Base-by-base conservation (phyloP, 2,888 invertebrate genomes). In the Coelinius sp. region DNA sequence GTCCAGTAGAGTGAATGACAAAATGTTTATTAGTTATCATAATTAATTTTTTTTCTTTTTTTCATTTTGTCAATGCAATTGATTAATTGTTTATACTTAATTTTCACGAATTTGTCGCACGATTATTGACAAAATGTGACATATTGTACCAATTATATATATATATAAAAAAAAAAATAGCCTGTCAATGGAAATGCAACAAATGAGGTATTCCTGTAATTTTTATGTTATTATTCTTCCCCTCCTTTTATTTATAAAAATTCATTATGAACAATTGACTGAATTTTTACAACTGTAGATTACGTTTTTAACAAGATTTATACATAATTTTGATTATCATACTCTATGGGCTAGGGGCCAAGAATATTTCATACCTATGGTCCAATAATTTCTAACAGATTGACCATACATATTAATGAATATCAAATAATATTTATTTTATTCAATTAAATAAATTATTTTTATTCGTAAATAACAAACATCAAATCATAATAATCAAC, bases 1-100 rank as follows among this genome's bases (percentile, higher is more conserved):
- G 92, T 96, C 90, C 95, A 95, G 92, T 95, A 93, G 90, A 89
- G 86, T 85, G 88, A 88, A 88, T 87, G 88, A 88, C n/a, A 14
- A 53, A 25, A 14, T 73, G 46, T 68, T 66, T 52, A 88, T 87
- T 86, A 88, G 88, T 88, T 88, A 88, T 88, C 88, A 64, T 63
- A n/a, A n/a, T n/a, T n/a, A n/a, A n/a, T n/a, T n/a, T n/a, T n/a
- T 17, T 68, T 70, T 41, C 89, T 88, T 88, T 88, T 88, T 88
- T 88, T 82, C 20, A 41, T 41, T 75, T 80, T 81, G 75, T 75
- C 76, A 83, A 80, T 79, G 79, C 75, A 80, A 86, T 75, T 80
- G 83, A 82, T 82, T 82, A 80, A 84, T 84, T 77, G 80, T 80
- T 41, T 82, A 82, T 82, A 83, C 77, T 78, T 81, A 82, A 84